Conservation (phyloP, 2,888 invertebrate genomes). For the Chirona hameri region DNA sequence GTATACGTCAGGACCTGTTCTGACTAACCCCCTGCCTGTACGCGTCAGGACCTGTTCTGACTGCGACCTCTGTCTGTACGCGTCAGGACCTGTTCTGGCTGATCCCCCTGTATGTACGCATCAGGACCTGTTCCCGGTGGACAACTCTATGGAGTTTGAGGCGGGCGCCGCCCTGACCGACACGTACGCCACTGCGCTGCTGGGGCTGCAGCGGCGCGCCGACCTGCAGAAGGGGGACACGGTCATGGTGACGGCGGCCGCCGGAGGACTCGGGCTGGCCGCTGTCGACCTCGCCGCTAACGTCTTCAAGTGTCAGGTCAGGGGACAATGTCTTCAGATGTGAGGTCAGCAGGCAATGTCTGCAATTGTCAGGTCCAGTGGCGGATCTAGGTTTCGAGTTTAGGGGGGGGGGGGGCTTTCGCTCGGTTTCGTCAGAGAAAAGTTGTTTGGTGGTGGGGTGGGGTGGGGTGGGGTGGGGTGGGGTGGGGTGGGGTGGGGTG, state of each 20-base stretch:
- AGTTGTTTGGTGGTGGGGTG: neutral
- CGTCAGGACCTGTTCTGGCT: constrained; percentile 57
- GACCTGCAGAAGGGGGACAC: constrained; percentile 53
- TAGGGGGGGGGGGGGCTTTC: no score
- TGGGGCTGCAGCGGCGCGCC: constrained; percentile 57
- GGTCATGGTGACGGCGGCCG: constrained; percentile 63
- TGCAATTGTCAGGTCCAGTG: neutral
- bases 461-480: no score
- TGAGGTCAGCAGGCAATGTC: no score
- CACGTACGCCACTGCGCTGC: constrained; percentile 62
- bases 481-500: no score
- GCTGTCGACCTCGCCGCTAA: constrained; percentile 66
- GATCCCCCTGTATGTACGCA: constrained; percentile 39
- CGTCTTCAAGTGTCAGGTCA: constrained; percentile 61
- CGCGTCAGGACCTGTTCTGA: constrained; percentile 58
- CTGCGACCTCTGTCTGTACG: constrained; percentile 36
- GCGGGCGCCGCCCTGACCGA: constrained; percentile 59
- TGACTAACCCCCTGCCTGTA: constrained; percentile 26
- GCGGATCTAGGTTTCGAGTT: no score
- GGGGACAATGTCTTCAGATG: neutral
- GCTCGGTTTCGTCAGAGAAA: neutral
- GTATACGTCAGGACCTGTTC: no score
- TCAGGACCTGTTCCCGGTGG: constrained; percentile 59
- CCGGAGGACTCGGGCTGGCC: constrained; percentile 60
- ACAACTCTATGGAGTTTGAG: constrained; percentile 53